Percentiles rank a stretch among this genome's conserved stretches.
These are phyloP conservation scores for Beaufortia kweichowensis DNA, from an alignment of 2,113 vertebrate genomes.

Conservation along the genomic window DNA sequence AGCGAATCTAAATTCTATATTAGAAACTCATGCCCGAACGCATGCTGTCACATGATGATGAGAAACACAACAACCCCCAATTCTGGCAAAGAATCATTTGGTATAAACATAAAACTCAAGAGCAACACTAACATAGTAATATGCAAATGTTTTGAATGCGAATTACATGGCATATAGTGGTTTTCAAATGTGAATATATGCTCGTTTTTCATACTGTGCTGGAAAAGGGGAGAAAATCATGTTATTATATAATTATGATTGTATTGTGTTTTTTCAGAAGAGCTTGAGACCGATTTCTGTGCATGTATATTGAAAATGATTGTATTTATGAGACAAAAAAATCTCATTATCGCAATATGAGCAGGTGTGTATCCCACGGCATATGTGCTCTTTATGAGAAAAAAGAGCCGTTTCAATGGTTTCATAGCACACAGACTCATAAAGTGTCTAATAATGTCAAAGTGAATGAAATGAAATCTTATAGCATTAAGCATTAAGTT, in stretches of 20 bases:
- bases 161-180: neutral
- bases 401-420: neutral
- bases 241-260: too few relatives aligned
- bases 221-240: too few relatives aligned
- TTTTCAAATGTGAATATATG: neutral
- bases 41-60: slow-evolving; percentile 16
- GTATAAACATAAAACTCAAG: neutral
- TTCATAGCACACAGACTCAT: neutral
- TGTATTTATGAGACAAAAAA: neutral
- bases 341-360: neutral
- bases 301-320: neutral
- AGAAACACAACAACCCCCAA: neutral
- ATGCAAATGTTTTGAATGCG: neutral
- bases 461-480: too few relatives aligned
- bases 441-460: neutral
- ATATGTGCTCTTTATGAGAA: neutral
- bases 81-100: neutral
- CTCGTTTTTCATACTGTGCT: too few relatives aligned
- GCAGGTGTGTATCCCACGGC: neutral
- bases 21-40: slow-evolving; percentile 44
- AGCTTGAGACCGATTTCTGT: neutral
- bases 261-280: too few relatives aligned
- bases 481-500: too few relatives aligned
- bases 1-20: slow-evolving; percentile 17
- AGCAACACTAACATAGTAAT: neutral